Percentiles rank a stretch among this genome's conserved stretches.
phyloP scores from a whole-genome alignment of 2,888 invertebrate genomes.

The Ischnura elegans region DNA sequence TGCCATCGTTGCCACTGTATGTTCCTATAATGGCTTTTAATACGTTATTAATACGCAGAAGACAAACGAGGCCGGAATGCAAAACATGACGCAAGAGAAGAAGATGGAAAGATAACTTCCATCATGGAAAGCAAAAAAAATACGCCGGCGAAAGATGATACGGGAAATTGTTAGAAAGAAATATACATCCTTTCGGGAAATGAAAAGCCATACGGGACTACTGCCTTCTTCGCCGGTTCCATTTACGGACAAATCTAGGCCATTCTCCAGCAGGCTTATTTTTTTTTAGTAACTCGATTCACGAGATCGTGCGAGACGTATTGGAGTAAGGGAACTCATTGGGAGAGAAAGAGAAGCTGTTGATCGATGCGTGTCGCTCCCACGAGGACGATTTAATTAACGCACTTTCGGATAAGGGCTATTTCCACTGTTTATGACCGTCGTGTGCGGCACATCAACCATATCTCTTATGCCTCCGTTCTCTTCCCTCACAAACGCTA shows the following conservation, averaged over 20 bases:
- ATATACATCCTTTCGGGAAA: slow-evolving; percentile 28
- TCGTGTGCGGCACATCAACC: slow-evolving; percentile 14
- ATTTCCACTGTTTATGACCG: background rate
- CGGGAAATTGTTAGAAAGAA: background rate
- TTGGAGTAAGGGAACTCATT: background rate
- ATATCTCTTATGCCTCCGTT: background rate
- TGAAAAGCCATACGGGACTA: background rate
- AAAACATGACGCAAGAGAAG: background rate
- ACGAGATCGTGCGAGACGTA: background rate
- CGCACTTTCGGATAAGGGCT: slow-evolving; percentile 31
- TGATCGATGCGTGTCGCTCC: background rate
- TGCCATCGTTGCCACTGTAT: too few species aligned
- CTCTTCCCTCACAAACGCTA: too few species aligned
- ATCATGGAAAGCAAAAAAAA: background rate
- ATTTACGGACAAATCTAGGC: background rate
- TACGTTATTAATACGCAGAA: too few species aligned
- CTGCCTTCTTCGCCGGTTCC: background rate
- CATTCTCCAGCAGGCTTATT: background rate
- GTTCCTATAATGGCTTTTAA: too few species aligned
- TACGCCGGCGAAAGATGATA: background rate
- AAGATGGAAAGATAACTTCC: background rate
- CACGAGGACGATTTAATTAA: background rate
- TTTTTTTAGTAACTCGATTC: slow-evolving; percentile 4
- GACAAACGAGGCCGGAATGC: background rate
- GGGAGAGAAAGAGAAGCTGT: background rate